Evolutionary conservation across 2,888 invertebrate genomes (phyloP), one percentile per base, ranked within the genome.

Genomic region (Cartodere bifasciata): DNA sequence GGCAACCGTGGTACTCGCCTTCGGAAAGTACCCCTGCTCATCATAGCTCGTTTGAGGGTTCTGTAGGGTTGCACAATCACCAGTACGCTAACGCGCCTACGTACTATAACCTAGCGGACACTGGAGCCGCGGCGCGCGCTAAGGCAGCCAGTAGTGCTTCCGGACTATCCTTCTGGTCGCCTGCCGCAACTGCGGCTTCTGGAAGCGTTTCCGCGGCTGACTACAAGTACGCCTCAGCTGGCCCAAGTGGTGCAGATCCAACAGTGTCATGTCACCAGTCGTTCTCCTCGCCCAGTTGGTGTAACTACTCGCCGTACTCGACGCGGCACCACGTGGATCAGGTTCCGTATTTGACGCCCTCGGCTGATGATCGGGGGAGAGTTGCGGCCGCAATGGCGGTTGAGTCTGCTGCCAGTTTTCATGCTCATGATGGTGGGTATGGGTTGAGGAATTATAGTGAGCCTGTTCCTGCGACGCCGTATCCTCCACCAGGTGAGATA

Each of bases 391-490:
- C 67, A 20, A 64, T 64, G 56, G 65, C 66, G 35, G 68, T 67
- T 22, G 70, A 68, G 39, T 70, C 72, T 40, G 68, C 70, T 31
- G 69, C 72, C 39, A 81, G 80, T 58, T 69, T 76, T 21, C 81
- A 82, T 58, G 79, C 80, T 44, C 57, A 59, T 46, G 58, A 59
- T 40, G 55, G 58, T 32, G 71, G 78, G 33, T 82, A 82, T 54
- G 74, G 75, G 31, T 69, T 82, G 33, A 69, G 82, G 50, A 81
- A 78, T 61, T 83, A 83, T 58, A 74, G 76, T 2, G 80, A 79
- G 56, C 71, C 74, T 25, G 79, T 79, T 42, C 75, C 75, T 47
- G 74, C 77, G 48, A 77, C 75, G 36, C 79, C 82, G 23, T 83
- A 82, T 51, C 78, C 80, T 52, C 77, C 82, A 52, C 75, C 82